Evolutionary conservation across 1,140 invertebrate species (phyloP).

Genomic region (Lordiphosa mommai): DNA sequence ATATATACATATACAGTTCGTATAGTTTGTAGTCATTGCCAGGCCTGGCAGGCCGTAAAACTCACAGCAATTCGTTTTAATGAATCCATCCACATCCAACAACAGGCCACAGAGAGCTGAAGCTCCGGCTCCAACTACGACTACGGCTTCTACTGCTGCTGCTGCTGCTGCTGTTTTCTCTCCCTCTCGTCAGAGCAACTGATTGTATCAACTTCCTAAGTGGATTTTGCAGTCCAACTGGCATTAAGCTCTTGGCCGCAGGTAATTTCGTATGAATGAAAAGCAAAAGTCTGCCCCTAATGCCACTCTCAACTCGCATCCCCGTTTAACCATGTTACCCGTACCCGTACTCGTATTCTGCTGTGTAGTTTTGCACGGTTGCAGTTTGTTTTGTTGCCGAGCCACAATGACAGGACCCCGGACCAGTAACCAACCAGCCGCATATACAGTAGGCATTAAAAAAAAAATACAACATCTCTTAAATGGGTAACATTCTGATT

Average conservation of each 20-base stretch:
- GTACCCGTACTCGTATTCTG: slow-evolving; percentile 28
- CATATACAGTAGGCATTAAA: slow-evolving; percentile 15
- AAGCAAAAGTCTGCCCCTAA: slow-evolving; percentile 57
- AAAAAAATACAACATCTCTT: too few relatives aligned
- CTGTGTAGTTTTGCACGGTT: slow-evolving; percentile 44
- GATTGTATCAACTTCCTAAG: slow-evolving; percentile 78
- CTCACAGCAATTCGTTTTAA: slow-evolving; percentile 74
- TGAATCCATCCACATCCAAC: slow-evolving; percentile 63
- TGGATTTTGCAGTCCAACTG: slow-evolving; percentile 77
- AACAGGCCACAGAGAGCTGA: slow-evolving; percentile 20
- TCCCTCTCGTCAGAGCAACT: slow-evolving; percentile 50
- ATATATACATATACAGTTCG: slow-evolving; percentile 13
- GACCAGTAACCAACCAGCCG: slow-evolving; percentile 5
- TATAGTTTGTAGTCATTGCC: slow-evolving; percentile 27
- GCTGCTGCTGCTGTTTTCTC: slow-evolving; percentile 8
- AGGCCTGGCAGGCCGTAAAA: slow-evolving; percentile 48
- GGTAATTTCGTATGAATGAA: slow-evolving; percentile 78
- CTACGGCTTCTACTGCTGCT: slow-evolving; percentile 6
- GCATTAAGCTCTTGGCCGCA: slow-evolving; percentile 76
- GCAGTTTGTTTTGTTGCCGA: slow-evolving; percentile 44
- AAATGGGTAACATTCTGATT: too few relatives aligned
- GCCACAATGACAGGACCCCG: slow-evolving; percentile 25
- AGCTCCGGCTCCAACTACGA: not conserved
- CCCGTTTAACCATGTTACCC: slow-evolving; percentile 19
- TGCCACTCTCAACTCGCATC: not conserved